These are phyloP conservation scores for Apamea crenata DNA, from an alignment of 2,888 invertebrate species.

Conservation along the genomic window DNA sequence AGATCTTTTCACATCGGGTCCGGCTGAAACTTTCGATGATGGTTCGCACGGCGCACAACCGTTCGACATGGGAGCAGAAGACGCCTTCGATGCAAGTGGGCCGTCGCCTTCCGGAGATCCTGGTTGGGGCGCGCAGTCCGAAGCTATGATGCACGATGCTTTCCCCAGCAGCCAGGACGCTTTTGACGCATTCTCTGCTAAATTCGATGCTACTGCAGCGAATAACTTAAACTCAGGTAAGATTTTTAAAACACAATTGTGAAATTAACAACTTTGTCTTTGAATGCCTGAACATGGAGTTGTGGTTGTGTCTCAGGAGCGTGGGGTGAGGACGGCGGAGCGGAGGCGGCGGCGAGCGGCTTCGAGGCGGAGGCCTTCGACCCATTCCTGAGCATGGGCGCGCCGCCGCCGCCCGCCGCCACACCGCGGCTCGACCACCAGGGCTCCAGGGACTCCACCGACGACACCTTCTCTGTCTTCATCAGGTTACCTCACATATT, in stretches of 20 bases:
- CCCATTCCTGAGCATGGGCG: conserved; percentile 94
- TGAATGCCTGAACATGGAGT: background rate
- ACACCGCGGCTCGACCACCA: conserved; percentile 91
- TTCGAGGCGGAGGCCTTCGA: conserved; percentile 94
- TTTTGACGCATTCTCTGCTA: conserved; percentile 97
- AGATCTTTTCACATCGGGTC: conserved; percentile 68
- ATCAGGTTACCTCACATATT: conserved; percentile 89
- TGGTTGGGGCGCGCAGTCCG: conserved; percentile 76
- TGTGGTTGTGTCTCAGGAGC: conserved; percentile 73
- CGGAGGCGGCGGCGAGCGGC: conserved; percentile 91
- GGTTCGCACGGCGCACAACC: conserved; percentile 37
- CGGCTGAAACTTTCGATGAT: conserved; percentile 62
- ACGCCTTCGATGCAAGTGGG: conserved; percentile 60
- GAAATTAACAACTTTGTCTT: background rate
- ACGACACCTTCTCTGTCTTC: conserved; percentile 95
- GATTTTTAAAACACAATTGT: conserved; percentile 56
- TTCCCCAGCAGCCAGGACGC: conserved; percentile 85
- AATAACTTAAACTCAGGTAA: conserved; percentile 81
- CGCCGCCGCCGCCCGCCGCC: conserved; percentile 93
- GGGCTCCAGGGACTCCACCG: conserved; percentile 94
- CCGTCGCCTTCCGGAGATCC: conserved; percentile 70
- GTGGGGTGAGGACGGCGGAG: conserved; percentile 80
- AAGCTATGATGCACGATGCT: conserved; percentile 78
- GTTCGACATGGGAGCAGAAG: conserved; percentile 52
- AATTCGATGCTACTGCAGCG: conserved; percentile 94